These are phyloP conservation scores for Xylota sylvarum DNA, from an alignment of 2,888 invertebrate genomes.

Conservation along the genomic window DNA sequence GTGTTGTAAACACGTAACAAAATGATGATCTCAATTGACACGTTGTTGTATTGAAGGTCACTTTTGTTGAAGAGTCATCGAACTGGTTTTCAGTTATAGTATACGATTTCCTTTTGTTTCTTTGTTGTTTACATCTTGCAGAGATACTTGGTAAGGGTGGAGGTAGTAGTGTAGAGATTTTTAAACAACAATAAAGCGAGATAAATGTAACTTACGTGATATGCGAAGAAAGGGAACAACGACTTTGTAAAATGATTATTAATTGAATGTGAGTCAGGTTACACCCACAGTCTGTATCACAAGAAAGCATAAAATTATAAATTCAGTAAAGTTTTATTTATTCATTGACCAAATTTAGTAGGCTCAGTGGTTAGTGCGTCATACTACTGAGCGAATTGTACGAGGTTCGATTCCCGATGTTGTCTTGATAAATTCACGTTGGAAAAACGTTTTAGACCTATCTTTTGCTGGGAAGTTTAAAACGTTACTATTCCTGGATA, in stretches of 20 bases:
- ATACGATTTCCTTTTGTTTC: constrained; percentile 3
- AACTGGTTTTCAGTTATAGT: constrained; percentile 9
- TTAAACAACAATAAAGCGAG: neutral
- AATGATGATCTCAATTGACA: constrained; percentile 42
- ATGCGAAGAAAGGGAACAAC: neutral
- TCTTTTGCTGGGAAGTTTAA: too few relatives aligned
- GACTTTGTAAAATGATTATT: neutral
- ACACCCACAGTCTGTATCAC: neutral
- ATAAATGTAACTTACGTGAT: neutral
- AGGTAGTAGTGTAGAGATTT: neutral
- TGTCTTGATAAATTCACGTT: too few relatives aligned
- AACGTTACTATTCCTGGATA: too few relatives aligned
- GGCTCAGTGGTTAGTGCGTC: too few relatives aligned
- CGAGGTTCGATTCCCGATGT: too few relatives aligned
- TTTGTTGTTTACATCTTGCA: neutral
- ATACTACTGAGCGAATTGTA: too few relatives aligned
- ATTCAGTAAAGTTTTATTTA: too few relatives aligned
- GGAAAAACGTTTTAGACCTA: too few relatives aligned
- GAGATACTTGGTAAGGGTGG: neutral
- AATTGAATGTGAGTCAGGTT: neutral
- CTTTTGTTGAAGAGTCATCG: constrained; percentile 11
- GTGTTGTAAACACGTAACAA: constrained; percentile 18
- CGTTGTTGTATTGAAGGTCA: constrained; percentile 36
- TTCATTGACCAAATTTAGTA: too few relatives aligned
- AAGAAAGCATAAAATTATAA: neutral